A percentile compares a stretch with the other conserved stretches of the same genome.
These are phyloP conservation scores for Hydrolagus affinis DNA, from an alignment of 2,113 vertebrate species.

Conservation along the genomic window DNA sequence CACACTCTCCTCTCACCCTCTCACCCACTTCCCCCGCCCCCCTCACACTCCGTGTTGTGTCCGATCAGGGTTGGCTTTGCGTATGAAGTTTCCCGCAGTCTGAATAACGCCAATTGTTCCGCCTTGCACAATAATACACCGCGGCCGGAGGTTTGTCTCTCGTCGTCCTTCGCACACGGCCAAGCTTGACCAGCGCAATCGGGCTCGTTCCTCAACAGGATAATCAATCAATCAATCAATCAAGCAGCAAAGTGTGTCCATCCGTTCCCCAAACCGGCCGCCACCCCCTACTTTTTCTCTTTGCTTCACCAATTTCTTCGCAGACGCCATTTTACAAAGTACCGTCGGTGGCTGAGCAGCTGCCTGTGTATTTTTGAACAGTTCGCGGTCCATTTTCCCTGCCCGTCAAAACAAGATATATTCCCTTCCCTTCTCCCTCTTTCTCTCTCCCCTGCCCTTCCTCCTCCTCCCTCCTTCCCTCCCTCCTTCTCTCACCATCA, in stretches of 20 bases:
- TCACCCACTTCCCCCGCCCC: too few relatives aligned
- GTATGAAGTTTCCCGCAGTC: neutral
- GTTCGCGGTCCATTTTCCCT: neutral
- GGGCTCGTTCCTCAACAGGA: neutral
- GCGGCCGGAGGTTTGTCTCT: neutral
- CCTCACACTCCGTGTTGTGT: too few relatives aligned
- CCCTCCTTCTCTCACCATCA: too few relatives aligned
- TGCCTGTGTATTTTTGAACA: neutral
- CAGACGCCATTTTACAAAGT: neutral
- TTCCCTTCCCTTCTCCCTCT: too few relatives aligned
- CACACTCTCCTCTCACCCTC: too few relatives aligned
- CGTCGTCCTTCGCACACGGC: neutral
- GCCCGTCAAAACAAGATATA: neutral
- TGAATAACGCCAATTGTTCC: neutral
- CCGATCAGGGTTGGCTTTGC: neutral
- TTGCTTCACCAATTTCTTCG: neutral
- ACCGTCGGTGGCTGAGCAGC: neutral
- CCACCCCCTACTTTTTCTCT: neutral
- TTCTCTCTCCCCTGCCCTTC: too few relatives aligned
- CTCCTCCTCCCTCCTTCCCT: too few relatives aligned
- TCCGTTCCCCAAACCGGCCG: too few relatives aligned
- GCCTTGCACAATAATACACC: neutral
- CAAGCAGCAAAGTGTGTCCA: too few relatives aligned
- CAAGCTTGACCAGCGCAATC: conserved; percentile 20
- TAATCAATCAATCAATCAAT: neutral